A percentile compares a stretch with the other conserved stretches of the same genome.
phyloP scores from a whole-genome alignment of 2,113 vertebrate genomes.

The Crotophaga sulcirostris region DNA sequence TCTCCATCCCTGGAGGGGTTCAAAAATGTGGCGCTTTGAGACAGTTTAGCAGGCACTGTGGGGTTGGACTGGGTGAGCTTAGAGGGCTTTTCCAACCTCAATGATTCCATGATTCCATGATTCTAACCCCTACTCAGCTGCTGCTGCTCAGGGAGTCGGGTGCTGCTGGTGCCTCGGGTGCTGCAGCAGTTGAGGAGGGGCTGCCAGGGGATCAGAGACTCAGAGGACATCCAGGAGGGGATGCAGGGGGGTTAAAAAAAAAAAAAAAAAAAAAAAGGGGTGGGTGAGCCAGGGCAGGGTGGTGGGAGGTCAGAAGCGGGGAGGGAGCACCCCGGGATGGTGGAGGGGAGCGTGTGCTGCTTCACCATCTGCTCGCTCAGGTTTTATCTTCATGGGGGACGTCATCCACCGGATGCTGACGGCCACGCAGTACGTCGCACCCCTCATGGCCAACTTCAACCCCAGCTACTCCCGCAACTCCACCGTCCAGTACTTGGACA shows the following conservation, averaged over 20 bases:
- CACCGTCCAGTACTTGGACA: conserved; percentile 89
- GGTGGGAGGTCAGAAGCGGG: not conserved
- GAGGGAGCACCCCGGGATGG: not conserved
- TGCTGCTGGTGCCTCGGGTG: not conserved
- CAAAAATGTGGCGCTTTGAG: too few relatives aligned
- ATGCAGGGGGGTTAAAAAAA: not conserved
- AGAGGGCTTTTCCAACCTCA: too few relatives aligned
- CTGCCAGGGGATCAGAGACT: rapidly evolving
- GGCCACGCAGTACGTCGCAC: conserved; percentile 92
- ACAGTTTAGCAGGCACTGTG: too few relatives aligned
- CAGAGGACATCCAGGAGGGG: not conserved
- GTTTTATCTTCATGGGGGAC: conserved; percentile 93
- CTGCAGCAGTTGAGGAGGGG: not conserved
- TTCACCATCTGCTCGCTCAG: conserved; percentile 51
- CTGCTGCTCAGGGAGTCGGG: not conserved
- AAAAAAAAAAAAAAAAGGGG: too few relatives aligned
- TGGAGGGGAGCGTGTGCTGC: rapidly evolving
- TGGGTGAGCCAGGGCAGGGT: not conserved
- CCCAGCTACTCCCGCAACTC: conserved; percentile 91
- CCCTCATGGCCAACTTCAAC: conserved; percentile 98
- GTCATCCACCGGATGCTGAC: conserved; percentile 94
- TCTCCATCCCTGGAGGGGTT: too few relatives aligned
- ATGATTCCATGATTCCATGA: too few relatives aligned
- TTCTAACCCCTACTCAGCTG: not conserved
- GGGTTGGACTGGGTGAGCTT: too few relatives aligned